A percentile compares a stretch with the other conserved stretches of the same genome.
These are phyloP conservation scores for Mareca penelope DNA, from an alignment of 2,797 vertebrate genomes.

Conservation along the genomic window DNA sequence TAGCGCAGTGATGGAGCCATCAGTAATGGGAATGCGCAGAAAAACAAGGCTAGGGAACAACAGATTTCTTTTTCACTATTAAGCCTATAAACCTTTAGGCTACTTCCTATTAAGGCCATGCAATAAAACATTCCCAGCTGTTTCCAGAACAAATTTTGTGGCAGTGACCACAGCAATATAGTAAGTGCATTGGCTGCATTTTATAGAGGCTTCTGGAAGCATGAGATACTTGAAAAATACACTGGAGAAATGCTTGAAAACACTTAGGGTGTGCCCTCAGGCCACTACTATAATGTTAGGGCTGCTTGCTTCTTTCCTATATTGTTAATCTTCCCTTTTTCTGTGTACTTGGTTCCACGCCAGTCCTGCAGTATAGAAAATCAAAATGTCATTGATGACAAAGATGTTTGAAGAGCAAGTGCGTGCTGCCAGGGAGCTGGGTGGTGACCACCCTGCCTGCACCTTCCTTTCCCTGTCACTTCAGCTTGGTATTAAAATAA, in stretches of 20 bases:
- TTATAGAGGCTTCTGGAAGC: neutral
- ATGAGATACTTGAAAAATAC: neutral
- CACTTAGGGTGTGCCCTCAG: neutral
- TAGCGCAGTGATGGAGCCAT: neutral
- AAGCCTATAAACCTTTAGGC: conserved; percentile 25
- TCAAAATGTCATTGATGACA: neutral
- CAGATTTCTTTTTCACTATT: neutral
- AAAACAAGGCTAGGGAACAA: neutral
- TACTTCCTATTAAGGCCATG: conserved; percentile 12
- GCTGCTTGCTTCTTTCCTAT: neutral
- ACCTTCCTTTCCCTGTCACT: neutral
- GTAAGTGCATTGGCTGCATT: neutral
- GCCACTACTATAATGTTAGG: neutral
- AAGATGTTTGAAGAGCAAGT: neutral
- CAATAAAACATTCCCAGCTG: conserved; percentile 37
- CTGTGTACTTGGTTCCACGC: neutral
- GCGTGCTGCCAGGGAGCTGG: neutral
- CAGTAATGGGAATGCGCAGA: neutral
- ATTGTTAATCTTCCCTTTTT: neutral
- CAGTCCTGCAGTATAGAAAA: neutral
- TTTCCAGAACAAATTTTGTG: conserved; percentile 16
- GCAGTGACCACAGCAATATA: neutral
- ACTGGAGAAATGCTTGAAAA: neutral
- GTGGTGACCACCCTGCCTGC: neutral
- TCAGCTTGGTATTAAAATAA: neutral